Base-by-base conservation (phyloP, 2,888 invertebrate species). In the Torymus tubicola region DNA sequence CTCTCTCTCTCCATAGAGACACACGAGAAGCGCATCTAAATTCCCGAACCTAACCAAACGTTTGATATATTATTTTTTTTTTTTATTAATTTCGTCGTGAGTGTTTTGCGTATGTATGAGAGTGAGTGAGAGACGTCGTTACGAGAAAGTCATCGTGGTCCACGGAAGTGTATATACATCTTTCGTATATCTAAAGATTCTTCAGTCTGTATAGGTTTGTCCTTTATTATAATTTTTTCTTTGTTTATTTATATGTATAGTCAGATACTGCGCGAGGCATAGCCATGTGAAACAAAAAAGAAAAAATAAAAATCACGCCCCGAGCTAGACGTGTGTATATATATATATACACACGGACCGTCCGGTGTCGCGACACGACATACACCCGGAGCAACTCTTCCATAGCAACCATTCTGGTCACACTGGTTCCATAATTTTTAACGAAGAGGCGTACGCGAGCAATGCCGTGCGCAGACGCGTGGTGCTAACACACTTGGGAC, bases 351-450 rank as follows among this genome's bases (percentile, higher is more conserved):
- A 21, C 2, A 21, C 85, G 84, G 85, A 89, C 83, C 83, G 83
- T 81, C 85, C 83, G 84, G 85, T 83, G 83, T 84, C 42, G 42
- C 57, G 42, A 8, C 31, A 83, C 78, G n/a, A 50, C 55, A 42
- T 42, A 42, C 42, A 50, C 12, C 68, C 75, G 78, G 70, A 65
- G 14, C 42, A 78, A 82, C 89, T 90, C 90, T 90, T 90, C 90
- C 90, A 90, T 90, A 90, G 90, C 89, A 90, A 90, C 90, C 90
- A 90, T 90, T 90, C 90, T 90, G 90, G 90, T 90, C 90, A 90
- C 90, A 90, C 90, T 90, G 90, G 90, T 90, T 90, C 90, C 90
- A 90, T 90, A 89, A 42, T 42, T 89, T 90, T 90, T 88, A 89
- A 85, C 78, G 18, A 73, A 73, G 55, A 89, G 8, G 42, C 42